These are phyloP conservation scores for Lutra lutra DNA, from an alignment of 2,797 vertebrate genomes.

Conservation along the genomic window DNA sequence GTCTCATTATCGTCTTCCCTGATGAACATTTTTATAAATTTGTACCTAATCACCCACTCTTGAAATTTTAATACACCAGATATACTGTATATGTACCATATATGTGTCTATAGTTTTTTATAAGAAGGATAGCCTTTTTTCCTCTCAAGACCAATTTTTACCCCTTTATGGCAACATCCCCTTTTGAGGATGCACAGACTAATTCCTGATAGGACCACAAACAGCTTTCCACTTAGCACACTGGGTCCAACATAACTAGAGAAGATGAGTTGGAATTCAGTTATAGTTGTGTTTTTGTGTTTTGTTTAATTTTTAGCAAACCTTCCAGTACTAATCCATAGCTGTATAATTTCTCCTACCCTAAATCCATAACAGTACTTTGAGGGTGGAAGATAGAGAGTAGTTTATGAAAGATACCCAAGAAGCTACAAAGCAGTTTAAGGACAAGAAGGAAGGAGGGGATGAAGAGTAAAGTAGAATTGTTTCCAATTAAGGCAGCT, in stretches of 20 bases:
- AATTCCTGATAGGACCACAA: neutral
- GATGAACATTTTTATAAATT: neutral
- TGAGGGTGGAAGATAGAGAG: neutral
- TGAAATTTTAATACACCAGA: neutral
- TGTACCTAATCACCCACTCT: neutral
- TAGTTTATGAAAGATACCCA: neutral
- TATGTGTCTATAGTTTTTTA: neutral
- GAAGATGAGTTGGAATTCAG: neutral
- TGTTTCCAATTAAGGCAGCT: constrained; percentile 72
- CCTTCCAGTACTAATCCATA: neutral
- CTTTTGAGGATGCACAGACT: neutral
- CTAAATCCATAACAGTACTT: neutral
- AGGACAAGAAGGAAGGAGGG: neutral
- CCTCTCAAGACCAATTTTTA: neutral
- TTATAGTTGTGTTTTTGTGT: neutral
- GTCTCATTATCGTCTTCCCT: neutral
- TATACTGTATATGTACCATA: neutral
- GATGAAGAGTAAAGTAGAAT: constrained; percentile 36
- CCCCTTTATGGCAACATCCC: neutral
- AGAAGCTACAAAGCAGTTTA: constrained; percentile 55
- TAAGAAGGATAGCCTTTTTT: neutral
- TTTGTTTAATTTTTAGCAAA: neutral
- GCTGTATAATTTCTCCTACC: neutral
- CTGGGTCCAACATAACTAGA: neutral
- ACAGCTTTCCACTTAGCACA: neutral